Base-by-base conservation (phyloP, 2,888 invertebrate genomes). In the Oxytorus armatus region DNA sequence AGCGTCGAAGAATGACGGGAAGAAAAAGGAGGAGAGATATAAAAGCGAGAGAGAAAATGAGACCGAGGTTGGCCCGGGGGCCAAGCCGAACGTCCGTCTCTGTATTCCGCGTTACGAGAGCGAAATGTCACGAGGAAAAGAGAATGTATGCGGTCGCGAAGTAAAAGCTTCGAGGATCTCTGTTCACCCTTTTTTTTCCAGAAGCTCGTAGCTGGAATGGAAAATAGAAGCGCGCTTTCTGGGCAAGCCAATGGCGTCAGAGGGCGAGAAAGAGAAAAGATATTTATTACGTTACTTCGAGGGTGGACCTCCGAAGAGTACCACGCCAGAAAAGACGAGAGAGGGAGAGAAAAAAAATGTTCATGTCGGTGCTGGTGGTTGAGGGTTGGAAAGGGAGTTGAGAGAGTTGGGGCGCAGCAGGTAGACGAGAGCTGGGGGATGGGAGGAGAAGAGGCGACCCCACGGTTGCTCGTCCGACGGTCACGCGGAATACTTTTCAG, bases 401-500 rank as follows among this genome's bases (percentile, higher is more conserved):
- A 11, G 36, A 11, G 36, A 53, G 29, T 29, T 3, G 47, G 36
- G 29, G 5, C 23, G 16, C 16, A 44, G 3, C 23, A 63, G 44
- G 61, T 63, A 44, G 21, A 44, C 11, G 29, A 47, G 47, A 42
- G 42, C 3, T 14, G 14, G 5, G 23, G 21, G 51, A 66, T 23
- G 65, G 11, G 49, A 21, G 14, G 57, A 47, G 23, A 36, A 44
- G 10, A 39, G 25, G 16, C 42, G n/a, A 14, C 36, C 16, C 16
- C 23, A 23, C 14, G 47, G 47, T 8, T 18, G 21, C 33, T 44
- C 18, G 21, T 4, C 21, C 61, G 73, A 16, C 21, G 68, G 55
- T 81, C 73, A 39, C 51, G 25, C 49, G 83, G 81, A 81, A 85
- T 83, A 86, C 85, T 87, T 87, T 86, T 84, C 85, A 81, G 82